Evolutionary conservation across 2,797 vertebrate genomes (phyloP), one percentile per base, ranked within the genome.

Genomic region (Chaenodraco wilsoni): DNA sequence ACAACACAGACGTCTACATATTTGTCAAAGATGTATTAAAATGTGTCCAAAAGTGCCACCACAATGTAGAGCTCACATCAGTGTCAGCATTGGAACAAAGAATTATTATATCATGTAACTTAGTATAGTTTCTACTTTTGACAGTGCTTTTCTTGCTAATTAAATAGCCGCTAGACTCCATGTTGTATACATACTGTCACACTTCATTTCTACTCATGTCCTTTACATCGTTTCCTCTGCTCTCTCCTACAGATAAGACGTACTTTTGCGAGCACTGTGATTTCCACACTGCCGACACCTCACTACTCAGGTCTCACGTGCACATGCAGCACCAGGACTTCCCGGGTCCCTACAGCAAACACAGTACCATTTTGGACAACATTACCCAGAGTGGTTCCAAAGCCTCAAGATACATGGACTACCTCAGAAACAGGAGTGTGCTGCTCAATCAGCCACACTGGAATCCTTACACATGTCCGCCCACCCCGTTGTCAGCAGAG

Each of bases 241-340:
- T 88, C 46, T 23, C 15, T 80, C 66, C 67, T 84, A 56, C 89
- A 99, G 97, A 95, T 92, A 96, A 95, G 87, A 79, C 93, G 58
- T 94, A 87, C 87, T 82, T 84, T 83, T 95, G 94, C n/a, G 87
- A 93, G 68, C 94, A 89, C 91, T 95, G 95, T 94, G 95, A 92
- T 90, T 97, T 96, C 86, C 87, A 93, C 15, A 90, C 94, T 70
- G 91, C 90, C 2, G 93, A 95, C 65, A 76, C 84, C 31, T 88
- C 91, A 0, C 67, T 93, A 45, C 83, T 92, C 84, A 90, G 92
- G 64, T 86, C 95, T 69, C 95, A 96, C 21, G 70, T 94, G 78
- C 92, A 91, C 83, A 86, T 70, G 56, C 45, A 94, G 76, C 91
- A 94, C 81, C 72, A 82, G 81, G 88, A 91, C 60, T 0, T 86